Percentiles rank a stretch among this genome's conserved stretches.
These are phyloP conservation scores for Brachionus plicatilis DNA, from an alignment of 1,140 invertebrate species.

Conservation along the genomic window DNA sequence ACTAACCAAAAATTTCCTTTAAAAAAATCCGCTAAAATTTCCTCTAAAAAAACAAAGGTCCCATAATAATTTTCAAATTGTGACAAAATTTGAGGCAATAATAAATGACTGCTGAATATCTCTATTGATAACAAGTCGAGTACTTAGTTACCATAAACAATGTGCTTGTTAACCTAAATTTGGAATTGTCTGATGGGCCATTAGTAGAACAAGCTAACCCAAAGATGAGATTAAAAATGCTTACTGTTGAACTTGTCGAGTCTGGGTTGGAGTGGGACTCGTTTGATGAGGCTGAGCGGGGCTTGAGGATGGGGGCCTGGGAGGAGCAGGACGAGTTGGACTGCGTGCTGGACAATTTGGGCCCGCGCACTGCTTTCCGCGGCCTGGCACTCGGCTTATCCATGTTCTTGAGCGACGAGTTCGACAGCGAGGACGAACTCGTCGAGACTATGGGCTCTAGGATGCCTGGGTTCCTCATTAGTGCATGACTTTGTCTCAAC, in stretches of 20 bases:
- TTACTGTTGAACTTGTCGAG: constrained; percentile 5
- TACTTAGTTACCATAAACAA: constrained; percentile 16
- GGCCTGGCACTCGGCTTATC: neutral
- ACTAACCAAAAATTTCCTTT: too few relatives aligned
- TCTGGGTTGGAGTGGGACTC: constrained; percentile 1
- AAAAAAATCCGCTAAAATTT: too few relatives aligned
- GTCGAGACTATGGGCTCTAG: neutral
- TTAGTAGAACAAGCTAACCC: neutral
- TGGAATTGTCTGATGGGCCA: neutral
- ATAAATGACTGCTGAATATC: neutral
- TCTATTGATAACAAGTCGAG: neutral
- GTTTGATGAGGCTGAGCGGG: neutral
- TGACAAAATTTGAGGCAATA: neutral
- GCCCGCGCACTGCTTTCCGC: neutral
- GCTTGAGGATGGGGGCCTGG: neutral
- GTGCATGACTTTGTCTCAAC: neutral
- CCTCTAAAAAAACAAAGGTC: too few relatives aligned
- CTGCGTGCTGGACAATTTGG: neutral
- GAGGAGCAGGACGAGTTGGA: neutral
- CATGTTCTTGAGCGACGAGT: neutral
- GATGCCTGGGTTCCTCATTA: neutral
- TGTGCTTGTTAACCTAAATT: constrained; percentile 24
- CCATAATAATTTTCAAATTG: neutral
- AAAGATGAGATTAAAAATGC: neutral
- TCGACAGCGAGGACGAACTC: neutral